These are phyloP conservation scores for Drosophila bocqueti DNA, from an alignment of 1,140 invertebrate species.

Conservation along the genomic window DNA sequence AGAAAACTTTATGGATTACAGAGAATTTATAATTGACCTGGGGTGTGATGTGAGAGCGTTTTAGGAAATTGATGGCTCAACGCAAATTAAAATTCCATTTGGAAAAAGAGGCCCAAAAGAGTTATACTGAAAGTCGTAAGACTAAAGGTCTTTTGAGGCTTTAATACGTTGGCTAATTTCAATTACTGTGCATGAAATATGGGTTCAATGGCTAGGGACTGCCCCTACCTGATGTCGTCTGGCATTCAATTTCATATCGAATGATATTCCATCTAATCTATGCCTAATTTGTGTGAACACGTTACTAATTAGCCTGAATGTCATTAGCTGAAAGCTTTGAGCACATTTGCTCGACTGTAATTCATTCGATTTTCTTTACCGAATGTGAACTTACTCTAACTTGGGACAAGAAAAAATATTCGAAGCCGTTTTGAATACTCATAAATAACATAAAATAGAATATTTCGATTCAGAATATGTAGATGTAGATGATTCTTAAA, in stretches of 20 bases:
- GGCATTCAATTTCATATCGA: slow-evolving; percentile 41
- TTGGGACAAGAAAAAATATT: background rate
- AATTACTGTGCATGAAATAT: slow-evolving; percentile 5
- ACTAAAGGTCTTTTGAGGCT: background rate
- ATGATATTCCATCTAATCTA: slow-evolving; percentile 49
- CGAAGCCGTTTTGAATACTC: too few species aligned
- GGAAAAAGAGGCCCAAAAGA: background rate
- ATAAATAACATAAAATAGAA: too few species aligned
- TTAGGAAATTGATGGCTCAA: slow-evolving; percentile 31
- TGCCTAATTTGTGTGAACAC: slow-evolving; percentile 61
- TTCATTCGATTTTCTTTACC: slow-evolving; percentile 28
- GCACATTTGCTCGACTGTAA: slow-evolving; percentile 45
- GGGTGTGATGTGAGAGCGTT: slow-evolving; percentile 23
- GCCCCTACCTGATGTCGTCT: background rate
- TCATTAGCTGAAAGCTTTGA: slow-evolving; percentile 46
- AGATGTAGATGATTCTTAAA: background rate
- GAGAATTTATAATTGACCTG: slow-evolving; percentile 41
- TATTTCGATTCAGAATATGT: background rate
- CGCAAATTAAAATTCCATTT: slow-evolving; percentile 42
- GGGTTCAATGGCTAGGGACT: background rate
- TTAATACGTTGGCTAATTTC: slow-evolving; percentile 10
- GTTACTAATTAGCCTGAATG: slow-evolving; percentile 63
- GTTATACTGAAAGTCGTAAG: background rate
- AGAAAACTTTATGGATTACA: slow-evolving; percentile 45
- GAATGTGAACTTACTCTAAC: slow-evolving; percentile 3